Evolutionary conservation across 2,113 vertebrate genomes (phyloP).

Genomic region (Cyanoliseus patagonus): DNA sequence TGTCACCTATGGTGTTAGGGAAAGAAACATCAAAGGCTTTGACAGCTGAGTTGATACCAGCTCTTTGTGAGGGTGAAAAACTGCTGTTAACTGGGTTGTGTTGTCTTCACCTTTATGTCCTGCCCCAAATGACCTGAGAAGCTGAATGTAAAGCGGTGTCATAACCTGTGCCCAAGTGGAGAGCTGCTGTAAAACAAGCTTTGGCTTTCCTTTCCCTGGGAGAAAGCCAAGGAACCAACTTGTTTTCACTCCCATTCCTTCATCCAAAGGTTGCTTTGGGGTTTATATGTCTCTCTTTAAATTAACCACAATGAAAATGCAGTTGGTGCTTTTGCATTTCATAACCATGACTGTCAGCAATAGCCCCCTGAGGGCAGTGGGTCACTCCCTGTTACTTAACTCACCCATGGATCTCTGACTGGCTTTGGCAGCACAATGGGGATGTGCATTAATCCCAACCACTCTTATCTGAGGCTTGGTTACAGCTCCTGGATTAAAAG

Average conservation of each 20-base stretch:
- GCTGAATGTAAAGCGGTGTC: neutral
- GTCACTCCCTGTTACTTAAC: neutral
- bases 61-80: neutral
- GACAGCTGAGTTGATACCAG: slow-evolving; percentile 17
- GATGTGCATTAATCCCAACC: neutral
- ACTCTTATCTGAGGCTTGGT: neutral
- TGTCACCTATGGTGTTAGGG: neutral
- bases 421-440: neutral
- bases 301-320: neutral
- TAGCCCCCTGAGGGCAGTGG: neutral
- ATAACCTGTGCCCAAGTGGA: neutral
- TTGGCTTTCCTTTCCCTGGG: neutral
- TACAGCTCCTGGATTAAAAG: neutral
- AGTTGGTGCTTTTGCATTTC: neutral
- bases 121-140: neutral
- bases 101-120: neutral
- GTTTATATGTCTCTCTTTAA: slow-evolving; percentile 9
- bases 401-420: neutral
- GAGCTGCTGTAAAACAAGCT: neutral
- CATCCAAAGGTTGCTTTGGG: neutral
- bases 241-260: neutral
- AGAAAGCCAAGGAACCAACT: neutral
- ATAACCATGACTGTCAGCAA: neutral
- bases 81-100: neutral
- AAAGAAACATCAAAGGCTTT: neutral